phyloP scores from a whole-genome alignment of 2,113 vertebrate genomes.

The Prochilodus magdalenae region DNA sequence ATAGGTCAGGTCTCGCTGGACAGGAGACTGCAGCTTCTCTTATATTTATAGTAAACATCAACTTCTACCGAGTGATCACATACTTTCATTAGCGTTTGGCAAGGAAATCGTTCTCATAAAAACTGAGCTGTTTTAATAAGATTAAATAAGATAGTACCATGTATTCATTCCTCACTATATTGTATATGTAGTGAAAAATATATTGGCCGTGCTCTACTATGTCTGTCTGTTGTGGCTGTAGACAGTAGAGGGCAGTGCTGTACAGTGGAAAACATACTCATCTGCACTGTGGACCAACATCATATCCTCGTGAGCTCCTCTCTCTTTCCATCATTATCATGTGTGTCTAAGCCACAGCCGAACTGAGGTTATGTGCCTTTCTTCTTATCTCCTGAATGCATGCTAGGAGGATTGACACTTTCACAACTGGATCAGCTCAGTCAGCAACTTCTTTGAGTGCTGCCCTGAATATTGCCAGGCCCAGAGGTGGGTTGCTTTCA shows the following conservation, averaged over 20 bases:
- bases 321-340: constrained; percentile 2
- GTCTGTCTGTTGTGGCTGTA: not conserved
- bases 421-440: constrained; percentile 44
- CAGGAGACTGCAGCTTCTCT: not conserved
- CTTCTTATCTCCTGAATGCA: constrained; percentile 16
- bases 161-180: not conserved
- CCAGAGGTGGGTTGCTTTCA: constrained; percentile 20
- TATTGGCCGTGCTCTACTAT: not conserved
- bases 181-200: not conserved
- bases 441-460: constrained; percentile 35
- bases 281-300: not conserved
- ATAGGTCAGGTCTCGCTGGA: not conserved
- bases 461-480: constrained; percentile 34
- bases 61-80: not conserved
- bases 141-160: not conserved
- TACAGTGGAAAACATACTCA: not conserved
- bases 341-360: not conserved
- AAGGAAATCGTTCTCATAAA: not conserved
- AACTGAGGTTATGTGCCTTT: constrained; percentile 12
- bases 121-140: not conserved
- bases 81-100: constrained; percentile 1
- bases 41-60: not conserved
- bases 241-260: constrained; percentile 40
- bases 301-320: not conserved
- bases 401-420: constrained; percentile 10